These are phyloP conservation scores for Cheilosia vulpina DNA, from an alignment of 2,888 invertebrate species.

Conservation along the genomic window DNA sequence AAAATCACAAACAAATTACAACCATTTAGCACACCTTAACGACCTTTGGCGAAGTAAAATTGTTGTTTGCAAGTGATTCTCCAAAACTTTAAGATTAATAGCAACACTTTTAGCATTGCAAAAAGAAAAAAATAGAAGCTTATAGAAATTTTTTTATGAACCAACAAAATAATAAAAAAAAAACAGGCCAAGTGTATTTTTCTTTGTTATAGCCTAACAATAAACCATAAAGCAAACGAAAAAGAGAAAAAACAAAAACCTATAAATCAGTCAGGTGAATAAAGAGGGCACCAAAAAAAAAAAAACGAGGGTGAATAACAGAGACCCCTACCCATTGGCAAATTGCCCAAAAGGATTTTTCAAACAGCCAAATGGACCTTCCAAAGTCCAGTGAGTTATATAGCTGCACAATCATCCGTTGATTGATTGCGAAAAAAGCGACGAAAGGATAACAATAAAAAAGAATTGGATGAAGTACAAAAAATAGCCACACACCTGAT, in stretches of 20 bases:
- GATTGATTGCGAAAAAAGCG: constrained; percentile 71
- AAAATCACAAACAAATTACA: constrained; percentile 1
- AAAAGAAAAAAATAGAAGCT: constrained; percentile 16
- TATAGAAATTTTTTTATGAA: constrained; percentile 20
- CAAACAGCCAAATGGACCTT: constrained; percentile 54
- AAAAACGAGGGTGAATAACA: constrained; percentile 15
- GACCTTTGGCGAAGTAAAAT: background rate
- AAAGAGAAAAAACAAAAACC: background rate
- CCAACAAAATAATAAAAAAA: constrained; percentile 41
- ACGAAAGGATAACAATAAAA: constrained; percentile 68
- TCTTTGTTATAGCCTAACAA: constrained; percentile 63
- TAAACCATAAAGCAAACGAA: constrained; percentile 36
- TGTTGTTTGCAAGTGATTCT: constrained; percentile 10
- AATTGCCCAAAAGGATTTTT: constrained; percentile 66
- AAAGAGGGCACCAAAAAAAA: constrained; percentile 27
- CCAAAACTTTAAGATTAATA: constrained; percentile 55
- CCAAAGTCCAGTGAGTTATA: constrained; percentile 41
- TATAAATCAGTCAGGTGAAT: constrained; percentile 74
- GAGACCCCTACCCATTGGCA: constrained; percentile 65
- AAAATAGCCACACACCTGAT: constrained; percentile 61
- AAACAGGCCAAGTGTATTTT: constrained; percentile 61
- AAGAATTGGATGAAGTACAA: constrained; percentile 44
- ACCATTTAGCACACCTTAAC: constrained; percentile 36
- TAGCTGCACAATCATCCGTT: constrained; percentile 66
- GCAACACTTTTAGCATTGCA: constrained; percentile 47